Evolutionary conservation across 2,888 invertebrate genomes (phyloP), one percentile per base, ranked within the genome.

Genomic region (Leptura quadrifasciata): DNA sequence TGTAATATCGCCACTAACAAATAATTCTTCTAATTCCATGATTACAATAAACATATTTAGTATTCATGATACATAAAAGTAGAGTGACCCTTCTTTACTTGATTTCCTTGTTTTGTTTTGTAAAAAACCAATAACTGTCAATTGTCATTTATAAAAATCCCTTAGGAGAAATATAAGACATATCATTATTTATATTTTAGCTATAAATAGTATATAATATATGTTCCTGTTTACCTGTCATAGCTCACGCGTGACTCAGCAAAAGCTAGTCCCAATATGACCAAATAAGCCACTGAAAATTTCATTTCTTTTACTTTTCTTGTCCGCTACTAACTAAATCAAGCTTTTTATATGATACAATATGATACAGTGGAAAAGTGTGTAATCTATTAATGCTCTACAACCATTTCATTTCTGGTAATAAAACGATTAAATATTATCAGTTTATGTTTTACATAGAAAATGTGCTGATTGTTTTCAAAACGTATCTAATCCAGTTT

Each of bases 171-270:
- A n/a, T n/a, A n/a, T n/a, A n/a, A n/a, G n/a, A n/a, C n/a, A n/a
- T 15, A 17, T 18, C 20, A 12, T 10, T 57, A 17, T 17, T 17
- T 24, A 24, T 31, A 31, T 8, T n/a, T 31, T 2, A 31, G 27
- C 27, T 58, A 68, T 63, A 15, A 2, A 65, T 31, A 52, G 27
- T 61, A 27, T n/a, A 64, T 10, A 15, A 39, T 27, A 57, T 39
- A 2, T 47, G 15, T n/a, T 47, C n/a, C 3, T 47, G 39, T 9
- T 39, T 63, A 63, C 65, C 54, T 65, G 21, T 65, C 65, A 65
- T 65, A 65, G 27, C 47, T 27, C 2, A 18, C 9, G 39, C 47
- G 15, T 10, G n/a, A 1, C 10, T 17, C 54, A 54, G 21, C 24
- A n/a, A 65, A 9, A 9, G 17, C 12, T 9, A 52, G 54, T 8